Evolutionary conservation across 1,140 invertebrate species (phyloP).

Genomic region (Anoplolepis gracilipes): DNA sequence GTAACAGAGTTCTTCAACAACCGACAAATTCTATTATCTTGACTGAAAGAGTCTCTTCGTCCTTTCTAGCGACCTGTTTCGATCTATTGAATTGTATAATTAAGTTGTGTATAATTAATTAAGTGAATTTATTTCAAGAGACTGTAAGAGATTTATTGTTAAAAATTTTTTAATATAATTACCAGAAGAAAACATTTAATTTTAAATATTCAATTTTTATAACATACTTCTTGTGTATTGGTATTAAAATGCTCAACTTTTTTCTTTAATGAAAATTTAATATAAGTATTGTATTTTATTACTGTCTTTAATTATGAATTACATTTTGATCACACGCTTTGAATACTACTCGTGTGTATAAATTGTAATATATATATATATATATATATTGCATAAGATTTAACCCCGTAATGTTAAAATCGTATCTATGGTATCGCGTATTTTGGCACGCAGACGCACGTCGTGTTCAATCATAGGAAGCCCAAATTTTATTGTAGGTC

Average conservation of each 20-base stretch:
- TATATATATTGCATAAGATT: constrained; percentile 11
- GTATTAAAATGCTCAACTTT: neutral
- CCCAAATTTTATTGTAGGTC: constrained; percentile 52
- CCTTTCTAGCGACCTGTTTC: neutral
- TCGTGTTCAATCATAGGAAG: constrained; percentile 33
- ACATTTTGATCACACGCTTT: neutral
- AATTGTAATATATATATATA: no score
- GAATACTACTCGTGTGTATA: neutral
- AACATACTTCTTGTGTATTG: neutral
- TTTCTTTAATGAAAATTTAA: neutral
- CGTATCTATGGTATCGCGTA: neutral
- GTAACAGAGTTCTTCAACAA: constrained; percentile 64
- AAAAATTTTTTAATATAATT: neutral
- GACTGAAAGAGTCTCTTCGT: neutral
- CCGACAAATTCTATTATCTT: constrained; percentile 77
- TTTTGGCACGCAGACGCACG: neutral
- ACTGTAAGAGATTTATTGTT: neutral
- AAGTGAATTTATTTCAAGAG: constrained; percentile 11
- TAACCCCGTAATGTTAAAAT: neutral
- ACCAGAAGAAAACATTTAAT: neutral
- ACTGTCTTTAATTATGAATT: neutral
- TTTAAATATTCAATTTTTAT: neutral
- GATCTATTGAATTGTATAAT: constrained; percentile 24
- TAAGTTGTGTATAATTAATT: constrained; percentile 16
- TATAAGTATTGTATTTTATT: neutral